phyloP scores from a whole-genome alignment of 2,888 invertebrate genomes.

The Tridacna crocea region DNA sequence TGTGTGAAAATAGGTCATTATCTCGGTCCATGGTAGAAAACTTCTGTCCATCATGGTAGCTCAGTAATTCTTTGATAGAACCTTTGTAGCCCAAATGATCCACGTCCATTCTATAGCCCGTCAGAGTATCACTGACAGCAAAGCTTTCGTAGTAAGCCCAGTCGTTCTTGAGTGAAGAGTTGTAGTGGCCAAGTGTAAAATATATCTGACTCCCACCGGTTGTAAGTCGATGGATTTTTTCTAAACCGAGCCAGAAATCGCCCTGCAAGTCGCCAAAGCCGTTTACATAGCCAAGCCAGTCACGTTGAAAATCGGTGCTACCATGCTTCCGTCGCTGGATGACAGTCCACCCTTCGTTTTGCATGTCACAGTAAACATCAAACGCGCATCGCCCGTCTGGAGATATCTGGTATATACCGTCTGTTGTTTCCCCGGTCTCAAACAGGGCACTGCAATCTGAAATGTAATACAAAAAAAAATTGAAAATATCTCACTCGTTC shows the following conservation, averaged over 20 bases:
- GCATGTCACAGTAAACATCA: slow-evolving; percentile 89
- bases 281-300: slow-evolving; percentile 91
- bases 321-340: slow-evolving; percentile 93
- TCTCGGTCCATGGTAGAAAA: slow-evolving; percentile 95
- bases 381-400: slow-evolving; percentile 79
- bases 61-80: slow-evolving; percentile 93
- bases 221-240: slow-evolving; percentile 91
- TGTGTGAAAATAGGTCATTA: slow-evolving; percentile 87
- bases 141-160: slow-evolving; percentile 90
- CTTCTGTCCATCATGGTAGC: slow-evolving; percentile 95
- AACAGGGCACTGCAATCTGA: slow-evolving; percentile 48
- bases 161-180: slow-evolving; percentile 90
- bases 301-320: slow-evolving; percentile 91
- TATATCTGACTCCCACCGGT: slow-evolving; percentile 61
- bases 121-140: slow-evolving; percentile 87
- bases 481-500: neutral
- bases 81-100: slow-evolving; percentile 89
- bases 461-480: neutral
- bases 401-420: slow-evolving; percentile 42
- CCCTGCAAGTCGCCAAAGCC: slow-evolving; percentile 91
- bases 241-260: slow-evolving; percentile 95
- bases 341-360: slow-evolving; percentile 89
- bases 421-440: slow-evolving; percentile 8
- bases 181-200: slow-evolving; percentile 92
- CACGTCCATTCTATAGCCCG: slow-evolving; percentile 90